These are phyloP conservation scores for Meteorus sp. DNA, from an alignment of 1,140 invertebrate genomes.

Conservation along the genomic window DNA sequence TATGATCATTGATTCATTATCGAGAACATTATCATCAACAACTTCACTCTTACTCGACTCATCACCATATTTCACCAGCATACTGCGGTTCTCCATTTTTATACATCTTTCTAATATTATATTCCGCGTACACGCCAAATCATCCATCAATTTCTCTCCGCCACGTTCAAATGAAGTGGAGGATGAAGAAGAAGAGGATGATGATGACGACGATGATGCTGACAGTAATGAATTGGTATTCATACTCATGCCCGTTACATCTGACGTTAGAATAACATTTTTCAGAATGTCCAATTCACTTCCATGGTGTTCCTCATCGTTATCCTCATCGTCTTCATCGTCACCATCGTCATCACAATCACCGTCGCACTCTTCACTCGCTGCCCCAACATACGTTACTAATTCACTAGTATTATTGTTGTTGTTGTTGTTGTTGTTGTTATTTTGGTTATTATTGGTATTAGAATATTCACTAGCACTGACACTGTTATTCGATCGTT, in stretches of 20 bases:
- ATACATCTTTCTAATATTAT: no score
- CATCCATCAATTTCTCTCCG: conserved; percentile 10
- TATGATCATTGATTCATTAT: no score
- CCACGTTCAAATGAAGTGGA: no score
- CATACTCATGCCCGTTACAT: no score
- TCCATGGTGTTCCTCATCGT: conserved; percentile 17
- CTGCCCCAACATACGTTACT: neutral
- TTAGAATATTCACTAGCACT: conserved; percentile 12
- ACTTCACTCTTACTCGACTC: conserved; percentile 19
- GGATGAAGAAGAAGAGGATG: no score
- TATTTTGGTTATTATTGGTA: conserved; percentile 5
- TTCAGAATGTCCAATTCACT: neutral
- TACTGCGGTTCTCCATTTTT: neutral
- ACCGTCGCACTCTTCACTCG: conserved; percentile 26
- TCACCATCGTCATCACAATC: conserved; percentile 12
- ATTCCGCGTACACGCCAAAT: no score
- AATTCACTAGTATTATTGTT: conserved; percentile 4
- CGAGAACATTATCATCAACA: conserved; percentile 12
- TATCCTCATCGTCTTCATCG: conserved; percentile 15
- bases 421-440: neutral
- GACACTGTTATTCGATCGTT: neutral
- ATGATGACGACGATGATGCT: no score
- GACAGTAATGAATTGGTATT: neutral
- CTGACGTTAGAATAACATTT: neutral
- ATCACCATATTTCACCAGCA: neutral